phyloP scores from a whole-genome alignment of 2,797 vertebrate genomes.

The Poecilia gillii region DNA sequence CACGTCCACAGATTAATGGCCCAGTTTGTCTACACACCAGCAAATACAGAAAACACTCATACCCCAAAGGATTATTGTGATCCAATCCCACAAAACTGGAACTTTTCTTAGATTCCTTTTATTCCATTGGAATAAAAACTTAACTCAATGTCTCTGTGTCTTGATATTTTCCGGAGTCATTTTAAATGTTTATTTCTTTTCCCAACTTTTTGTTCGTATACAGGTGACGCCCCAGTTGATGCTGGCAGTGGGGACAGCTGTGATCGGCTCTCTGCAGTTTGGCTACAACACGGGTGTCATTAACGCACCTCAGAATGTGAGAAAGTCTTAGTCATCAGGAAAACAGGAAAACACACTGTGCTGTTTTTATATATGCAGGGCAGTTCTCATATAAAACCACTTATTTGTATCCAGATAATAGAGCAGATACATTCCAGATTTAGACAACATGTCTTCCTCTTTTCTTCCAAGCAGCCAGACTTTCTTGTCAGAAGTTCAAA shows the following conservation, averaged over 20 bases:
- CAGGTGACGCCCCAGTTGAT: conserved; percentile 88
- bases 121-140: not conserved
- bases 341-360: not conserved
- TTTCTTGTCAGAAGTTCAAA: no score
- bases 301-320: conserved; percentile 93
- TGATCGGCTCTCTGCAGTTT: conserved; percentile 96
- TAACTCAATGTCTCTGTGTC: not conserved
- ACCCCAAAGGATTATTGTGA: not conserved
- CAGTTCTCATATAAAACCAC: not conserved
- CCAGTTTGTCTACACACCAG: not conserved
- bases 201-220: not conserved
- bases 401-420: not conserved
- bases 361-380: not conserved
- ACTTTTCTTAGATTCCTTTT: not conserved
- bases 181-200: not conserved
- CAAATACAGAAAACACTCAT: not conserved
- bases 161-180: not conserved
- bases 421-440: not conserved
- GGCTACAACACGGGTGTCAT: conserved; percentile 98
- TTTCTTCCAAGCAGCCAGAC: no score
- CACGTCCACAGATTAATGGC: not conserved
- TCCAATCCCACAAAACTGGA: not conserved
- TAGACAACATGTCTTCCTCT: no score
- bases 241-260: conserved; percentile 90
- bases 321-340: conserved; percentile 6